Evolutionary conservation across 1,140 invertebrate species (phyloP).

Genomic region (Scylla paramamosain): DNA sequence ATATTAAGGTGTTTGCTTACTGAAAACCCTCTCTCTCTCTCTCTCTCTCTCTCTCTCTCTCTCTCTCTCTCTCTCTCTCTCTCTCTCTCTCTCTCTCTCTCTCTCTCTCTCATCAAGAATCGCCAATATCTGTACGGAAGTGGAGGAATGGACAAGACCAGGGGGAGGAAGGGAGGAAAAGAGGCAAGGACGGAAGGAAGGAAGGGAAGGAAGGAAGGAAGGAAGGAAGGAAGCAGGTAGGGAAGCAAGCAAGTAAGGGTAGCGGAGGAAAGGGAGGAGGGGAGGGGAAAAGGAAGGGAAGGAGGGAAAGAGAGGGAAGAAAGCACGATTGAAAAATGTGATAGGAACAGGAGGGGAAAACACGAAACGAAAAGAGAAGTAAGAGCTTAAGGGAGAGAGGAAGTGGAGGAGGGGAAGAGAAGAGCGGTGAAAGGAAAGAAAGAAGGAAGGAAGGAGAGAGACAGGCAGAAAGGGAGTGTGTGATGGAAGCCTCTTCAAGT

Average conservation of each 20-base stretch:
- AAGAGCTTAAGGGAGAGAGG: neutral
- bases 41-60: neutral
- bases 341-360: slow-evolving; percentile 1
- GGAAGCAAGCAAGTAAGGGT: neutral
- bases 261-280: neutral
- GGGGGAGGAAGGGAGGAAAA: neutral
- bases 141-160: neutral
- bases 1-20: neutral
- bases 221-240: neutral
- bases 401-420: neutral
- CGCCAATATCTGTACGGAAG: neutral
- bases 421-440: neutral
- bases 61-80: neutral
- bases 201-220: neutral
- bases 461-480: neutral
- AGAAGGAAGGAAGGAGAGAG: neutral
- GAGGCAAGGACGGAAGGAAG: neutral
- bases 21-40: neutral
- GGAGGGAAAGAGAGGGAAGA: neutral
- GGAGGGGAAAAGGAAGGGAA: neutral
- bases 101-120: slow-evolving; percentile 15
- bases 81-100: slow-evolving; percentile 25
- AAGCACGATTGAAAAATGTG: neutral
- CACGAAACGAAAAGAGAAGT: neutral
- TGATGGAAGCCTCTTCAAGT: slow-evolving; percentile 11